Percentiles rank a stretch among this genome's conserved stretches.
phyloP scores from a whole-genome alignment of 1,140 invertebrate species.

The Pogonus chalceus region DNA sequence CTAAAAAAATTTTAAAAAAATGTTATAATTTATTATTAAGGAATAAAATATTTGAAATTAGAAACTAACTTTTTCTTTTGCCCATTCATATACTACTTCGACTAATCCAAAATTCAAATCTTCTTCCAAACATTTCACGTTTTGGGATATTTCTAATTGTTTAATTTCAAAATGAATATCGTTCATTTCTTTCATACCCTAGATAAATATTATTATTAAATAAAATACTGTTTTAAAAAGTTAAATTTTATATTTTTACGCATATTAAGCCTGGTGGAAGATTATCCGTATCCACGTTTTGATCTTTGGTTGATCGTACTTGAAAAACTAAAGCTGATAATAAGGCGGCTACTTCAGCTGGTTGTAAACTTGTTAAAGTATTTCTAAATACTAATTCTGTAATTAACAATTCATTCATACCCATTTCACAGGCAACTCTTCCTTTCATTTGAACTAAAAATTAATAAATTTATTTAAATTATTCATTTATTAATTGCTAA shows the following conservation, averaged over 20 bases:
- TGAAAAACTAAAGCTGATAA: constrained; percentile 89
- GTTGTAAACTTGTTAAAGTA: constrained; percentile 71
- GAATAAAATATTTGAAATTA: too few species aligned
- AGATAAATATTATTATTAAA: constrained; percentile 20
- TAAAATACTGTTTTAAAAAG: not conserved
- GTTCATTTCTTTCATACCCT: constrained; percentile 48
- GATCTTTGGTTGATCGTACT: constrained; percentile 51
- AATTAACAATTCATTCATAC: constrained; percentile 85
- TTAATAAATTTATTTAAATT: constrained; percentile 11
- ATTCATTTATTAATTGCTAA: constrained; percentile 4
- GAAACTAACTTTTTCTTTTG: constrained; percentile 69
- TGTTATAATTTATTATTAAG: too few species aligned
- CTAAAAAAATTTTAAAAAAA: constrained; percentile 36
- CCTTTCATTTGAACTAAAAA: constrained; percentile 74
- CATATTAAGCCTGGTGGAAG: not conserved
- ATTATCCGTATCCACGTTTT: too few species aligned
- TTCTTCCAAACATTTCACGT: constrained; percentile 42
- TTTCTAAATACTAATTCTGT: constrained; percentile 95
- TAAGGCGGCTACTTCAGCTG: constrained; percentile 86
- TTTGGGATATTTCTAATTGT: constrained; percentile 39
- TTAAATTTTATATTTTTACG: constrained; percentile 10
- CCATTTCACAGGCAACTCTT: constrained; percentile 91
- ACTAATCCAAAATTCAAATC: constrained; percentile 84
- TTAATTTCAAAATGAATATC: constrained; percentile 34
- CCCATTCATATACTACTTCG: constrained; percentile 95